Base-by-base conservation (phyloP, 2,113 vertebrate genomes). In the Struthio camelus region DNA sequence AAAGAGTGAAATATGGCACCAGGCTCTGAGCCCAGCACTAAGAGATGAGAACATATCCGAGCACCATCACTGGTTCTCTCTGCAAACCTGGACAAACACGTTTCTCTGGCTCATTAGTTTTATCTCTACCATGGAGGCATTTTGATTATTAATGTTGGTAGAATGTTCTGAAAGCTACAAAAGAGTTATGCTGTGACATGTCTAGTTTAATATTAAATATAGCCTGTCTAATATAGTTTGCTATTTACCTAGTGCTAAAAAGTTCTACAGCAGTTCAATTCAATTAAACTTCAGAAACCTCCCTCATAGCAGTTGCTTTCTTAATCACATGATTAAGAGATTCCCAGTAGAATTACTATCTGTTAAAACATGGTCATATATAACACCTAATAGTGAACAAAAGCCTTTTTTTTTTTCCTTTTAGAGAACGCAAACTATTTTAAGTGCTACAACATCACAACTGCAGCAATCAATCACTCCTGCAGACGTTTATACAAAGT, bases 51-150 rank as follows among this genome's bases (percentile, higher is more conserved):
- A 94, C 73, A 58, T 48, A 62, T 67, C 30, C 67, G 40, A 56
- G 51, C 32, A 34, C 22, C 10, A 40, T 58, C 36, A 18, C 2
- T 58, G 44, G 28, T 50, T 89, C 58, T 66, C 59, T 69, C 75
- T 51, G 42, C 48, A 93, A 92, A 90, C 44, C 87, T 77, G 87
- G 94, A 70, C 78, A 71, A 87, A 91, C 93, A 85, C 6, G 76
- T 59, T 91, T 54, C 67, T 54, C 93, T 91, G 89, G 50, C 59
- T 96, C 91, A 89, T 93, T 82, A 92, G 70, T 80, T 92, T 94
- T 95, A 94, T 94, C 94, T 89, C 58, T 66, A 94, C 85, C 87
- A 59, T 7, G 40, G 27, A 94, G 50, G 75, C 65, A 92, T 93
- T 95, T 89, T 93, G 86, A 87, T 90, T 89, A 96, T 82, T 94